Percentiles rank a stretch among this genome's conserved stretches.
Evolutionary conservation across 64 coral and sea anemone genomes (phyloP).

Genomic region (Actinia tenebrosa): DNA sequence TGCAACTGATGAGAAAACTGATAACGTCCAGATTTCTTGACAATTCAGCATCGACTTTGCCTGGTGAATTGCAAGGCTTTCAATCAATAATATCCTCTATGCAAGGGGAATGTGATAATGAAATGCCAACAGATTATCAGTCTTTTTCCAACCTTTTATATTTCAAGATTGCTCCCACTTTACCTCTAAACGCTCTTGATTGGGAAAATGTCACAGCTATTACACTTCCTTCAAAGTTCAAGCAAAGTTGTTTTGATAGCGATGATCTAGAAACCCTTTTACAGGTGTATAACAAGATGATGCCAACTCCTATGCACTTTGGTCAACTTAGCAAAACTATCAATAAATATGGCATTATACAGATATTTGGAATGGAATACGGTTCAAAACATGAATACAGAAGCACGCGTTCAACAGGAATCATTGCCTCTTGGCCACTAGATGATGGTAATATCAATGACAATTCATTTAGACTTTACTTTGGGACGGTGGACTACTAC

Average conservation of each 20-base stretch:
- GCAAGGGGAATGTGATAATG: background rate
- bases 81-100: background rate
- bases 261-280: slow-evolving; percentile 8
- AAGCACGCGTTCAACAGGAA: background rate
- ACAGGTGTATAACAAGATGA: background rate
- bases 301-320: background rate
- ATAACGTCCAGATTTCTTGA: slow-evolving; percentile 12
- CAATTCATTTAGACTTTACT: background rate
- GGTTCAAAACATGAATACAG: slow-evolving; percentile 25
- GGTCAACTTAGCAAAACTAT: background rate
- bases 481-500: slow-evolving; percentile 25
- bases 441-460: slow-evolving; percentile 13
- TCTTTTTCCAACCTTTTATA: background rate
- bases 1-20: slow-evolving; percentile 50
- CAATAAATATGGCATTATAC: slow-evolving; percentile 9
- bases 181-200: background rate
- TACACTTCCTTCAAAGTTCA: background rate
- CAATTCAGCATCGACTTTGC: background rate
- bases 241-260: background rate
- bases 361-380: background rate
- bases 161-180: background rate
- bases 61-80: background rate
- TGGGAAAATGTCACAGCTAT: background rate
- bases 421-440: slow-evolving; percentile 17
- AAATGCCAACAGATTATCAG: background rate